These are phyloP conservation scores for Abscondita cerata DNA, from an alignment of 2,888 invertebrate genomes.

Conservation along the genomic window DNA sequence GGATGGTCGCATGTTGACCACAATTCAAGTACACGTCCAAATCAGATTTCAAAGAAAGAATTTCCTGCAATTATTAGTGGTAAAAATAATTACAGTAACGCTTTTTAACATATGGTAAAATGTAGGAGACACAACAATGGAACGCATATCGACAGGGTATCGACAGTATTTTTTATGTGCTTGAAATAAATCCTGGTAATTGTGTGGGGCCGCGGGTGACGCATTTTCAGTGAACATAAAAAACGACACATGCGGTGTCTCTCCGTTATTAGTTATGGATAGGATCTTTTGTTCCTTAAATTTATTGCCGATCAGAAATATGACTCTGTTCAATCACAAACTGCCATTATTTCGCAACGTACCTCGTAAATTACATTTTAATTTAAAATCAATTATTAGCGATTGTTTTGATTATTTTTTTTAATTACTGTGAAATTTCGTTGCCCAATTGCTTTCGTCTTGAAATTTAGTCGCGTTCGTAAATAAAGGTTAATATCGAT, in stretches of 20 bases:
- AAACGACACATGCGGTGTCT: constrained; percentile 41
- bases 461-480: too few relatives aligned
- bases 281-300: constrained; percentile 41
- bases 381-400: constrained; percentile 5
- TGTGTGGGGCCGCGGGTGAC: constrained; percentile 37
- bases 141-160: constrained; percentile 34
- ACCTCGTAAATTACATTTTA: constrained; percentile 21
- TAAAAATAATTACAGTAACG: constrained; percentile 32
- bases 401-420: background rate
- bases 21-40: constrained; percentile 13
- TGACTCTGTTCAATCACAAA: constrained; percentile 39
- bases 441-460: too few relatives aligned
- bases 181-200: constrained; percentile 43
- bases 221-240: constrained; percentile 36
- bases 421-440: too few relatives aligned
- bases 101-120: constrained; percentile 32
- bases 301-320: constrained; percentile 37
- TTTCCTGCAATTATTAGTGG: constrained; percentile 33
- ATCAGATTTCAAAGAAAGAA: constrained; percentile 31
- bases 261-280: constrained; percentile 44
- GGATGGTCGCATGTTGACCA: constrained; percentile 22
- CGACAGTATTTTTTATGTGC: constrained; percentile 41
- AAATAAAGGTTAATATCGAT: background rate
- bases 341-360: constrained; percentile 16
- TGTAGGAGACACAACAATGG: constrained; percentile 36